These are phyloP conservation scores for Bos indicus DNA, from an alignment of 2,113 vertebrate genomes.

Conservation along the genomic window DNA sequence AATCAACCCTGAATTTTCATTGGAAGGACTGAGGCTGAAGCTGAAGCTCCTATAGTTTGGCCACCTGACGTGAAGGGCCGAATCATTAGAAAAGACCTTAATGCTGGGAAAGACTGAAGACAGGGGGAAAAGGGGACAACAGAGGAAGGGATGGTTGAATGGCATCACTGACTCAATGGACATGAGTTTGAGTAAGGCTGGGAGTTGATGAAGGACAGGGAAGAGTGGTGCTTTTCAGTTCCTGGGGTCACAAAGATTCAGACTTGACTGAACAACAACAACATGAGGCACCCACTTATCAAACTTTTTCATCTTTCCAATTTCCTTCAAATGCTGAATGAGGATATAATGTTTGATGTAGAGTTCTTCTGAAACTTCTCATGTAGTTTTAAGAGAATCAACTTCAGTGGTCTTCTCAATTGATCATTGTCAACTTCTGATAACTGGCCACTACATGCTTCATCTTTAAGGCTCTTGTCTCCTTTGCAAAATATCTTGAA, in stretches of 20 bases:
- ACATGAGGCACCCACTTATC: background rate
- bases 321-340: background rate
- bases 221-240: background rate
- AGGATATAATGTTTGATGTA: background rate
- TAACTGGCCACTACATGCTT: background rate
- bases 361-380: background rate
- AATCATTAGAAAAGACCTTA: background rate
- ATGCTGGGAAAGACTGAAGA: background rate
- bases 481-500: background rate
- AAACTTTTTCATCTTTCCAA: background rate
- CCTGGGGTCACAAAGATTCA: background rate
- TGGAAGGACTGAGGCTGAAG: background rate
- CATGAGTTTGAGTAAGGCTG: background rate
- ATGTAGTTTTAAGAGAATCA: background rate
- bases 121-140: background rate
- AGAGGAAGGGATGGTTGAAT: background rate
- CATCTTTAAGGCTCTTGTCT: background rate
- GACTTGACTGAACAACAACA: background rate
- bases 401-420: background rate
- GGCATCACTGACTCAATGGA: background rate
- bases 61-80: accelerated
- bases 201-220: background rate
- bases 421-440: background rate
- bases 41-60: background rate
- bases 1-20: background rate